Base-by-base conservation (phyloP, 1,140 invertebrate genomes). In the Tribolium madens region DNA sequence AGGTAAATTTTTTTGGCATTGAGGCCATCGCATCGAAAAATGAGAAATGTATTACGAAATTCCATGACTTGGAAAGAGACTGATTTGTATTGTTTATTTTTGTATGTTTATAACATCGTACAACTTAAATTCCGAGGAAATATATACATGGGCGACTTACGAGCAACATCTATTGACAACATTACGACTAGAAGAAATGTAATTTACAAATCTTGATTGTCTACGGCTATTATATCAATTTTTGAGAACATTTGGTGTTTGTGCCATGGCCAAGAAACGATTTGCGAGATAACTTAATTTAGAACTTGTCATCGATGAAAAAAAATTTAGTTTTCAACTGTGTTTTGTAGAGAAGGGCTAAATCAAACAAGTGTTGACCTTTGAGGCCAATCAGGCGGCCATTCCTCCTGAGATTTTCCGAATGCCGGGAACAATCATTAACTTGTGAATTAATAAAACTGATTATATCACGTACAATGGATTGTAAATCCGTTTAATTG, bases 111-210 rank as follows among this genome's bases (percentile, higher is more conserved):
- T 57, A 57, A 57, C 14, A 18, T 4, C n/a, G n/a, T 57, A 17
- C 52, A 57, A 57, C 15, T 57, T 57, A 57, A 57, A 57, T 57
- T 57, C 52, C 52, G 52, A 57, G 15, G 9, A 57, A 17, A 57
- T 18, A 57, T 57, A 57, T 26, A 57, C 52, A 57, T 17, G 52
- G 17, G 3, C 57, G 57, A 64, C 10, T 64, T 33, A 57, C 18
- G 57, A 12, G 57, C 33, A 26, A 15, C 57, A n/a, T 26, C 3
- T 33, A 31, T 64, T 64, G 57, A 64, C 57, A 64, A 64, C 57
- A 64, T 64, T 64, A 64, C 57, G 21, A 26, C n/a, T 26, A 3
- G 26, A 33, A 31, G 14, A 31, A 21, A 13, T 12, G 13, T 64
- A 36, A 14, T 33, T 64, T 33, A 18, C 6, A 10, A 21, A 64